These are phyloP conservation scores for Chiroxiphia lanceolata DNA, from an alignment of 2,797 vertebrate genomes.

Conservation along the genomic window DNA sequence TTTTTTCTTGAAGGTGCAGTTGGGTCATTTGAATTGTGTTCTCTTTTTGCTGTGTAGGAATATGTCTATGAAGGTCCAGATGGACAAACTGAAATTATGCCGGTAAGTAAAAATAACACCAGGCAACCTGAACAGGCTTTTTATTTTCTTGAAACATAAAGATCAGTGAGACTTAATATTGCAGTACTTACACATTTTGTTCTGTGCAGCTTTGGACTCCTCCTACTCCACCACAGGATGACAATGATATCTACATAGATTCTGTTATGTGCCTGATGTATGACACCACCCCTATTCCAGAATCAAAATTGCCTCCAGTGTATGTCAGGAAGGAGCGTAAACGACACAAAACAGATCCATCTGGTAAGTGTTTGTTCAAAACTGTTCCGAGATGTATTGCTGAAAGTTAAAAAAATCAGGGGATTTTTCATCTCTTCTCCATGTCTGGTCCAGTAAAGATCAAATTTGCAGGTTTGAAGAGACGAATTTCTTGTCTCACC, in stretches of 20 bases:
- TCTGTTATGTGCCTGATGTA: constrained; percentile 95
- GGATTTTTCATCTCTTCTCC: background rate
- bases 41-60: constrained; percentile 77
- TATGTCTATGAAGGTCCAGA: constrained; percentile 90
- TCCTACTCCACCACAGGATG: constrained; percentile 92
- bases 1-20: background rate
- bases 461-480: background rate
- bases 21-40: background rate
- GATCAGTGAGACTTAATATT: background rate
- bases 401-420: background rate
- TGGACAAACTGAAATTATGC: constrained; percentile 93
- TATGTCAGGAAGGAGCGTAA: constrained; percentile 93
- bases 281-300: constrained; percentile 87
- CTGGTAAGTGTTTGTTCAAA: constrained; percentile 72
- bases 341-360: constrained; percentile 88
- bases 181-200: background rate
- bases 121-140: background rate
- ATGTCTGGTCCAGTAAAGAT: background rate
- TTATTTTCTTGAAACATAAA: background rate
- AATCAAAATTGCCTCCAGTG: constrained; percentile 88
- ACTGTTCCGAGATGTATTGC: background rate
- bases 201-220: constrained; percentile 89
- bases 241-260: constrained; percentile 94
- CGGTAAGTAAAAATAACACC: constrained; percentile 76
- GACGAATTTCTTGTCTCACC: background rate